Conservation (phyloP, 2,113 vertebrate species). For the Onychostoma macrolepis region DNA sequence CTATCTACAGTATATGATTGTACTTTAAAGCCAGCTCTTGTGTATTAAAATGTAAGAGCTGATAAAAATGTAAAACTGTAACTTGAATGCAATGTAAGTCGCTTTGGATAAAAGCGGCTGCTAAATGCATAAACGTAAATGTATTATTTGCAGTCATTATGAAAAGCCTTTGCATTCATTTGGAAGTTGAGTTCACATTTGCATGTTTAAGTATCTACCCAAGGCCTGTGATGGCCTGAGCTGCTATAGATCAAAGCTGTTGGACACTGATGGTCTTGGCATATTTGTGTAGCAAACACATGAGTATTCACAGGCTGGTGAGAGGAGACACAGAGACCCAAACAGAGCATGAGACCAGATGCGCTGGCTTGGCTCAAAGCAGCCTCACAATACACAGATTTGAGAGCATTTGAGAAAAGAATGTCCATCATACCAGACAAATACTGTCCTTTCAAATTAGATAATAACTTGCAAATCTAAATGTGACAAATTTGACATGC, state of each 20-base stretch:
- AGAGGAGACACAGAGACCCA: slow-evolving; percentile 51
- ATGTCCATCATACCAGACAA: not conserved
- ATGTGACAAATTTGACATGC: not conserved
- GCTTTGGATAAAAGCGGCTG: too few species aligned
- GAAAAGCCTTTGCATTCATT: not conserved
- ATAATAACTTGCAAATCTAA: not conserved
- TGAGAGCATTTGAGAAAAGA: slow-evolving; percentile 24
- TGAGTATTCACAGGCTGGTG: slow-evolving; percentile 50
- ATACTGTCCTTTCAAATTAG: not conserved
- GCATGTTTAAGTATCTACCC: slow-evolving; percentile 19
- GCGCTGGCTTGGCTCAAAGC: slow-evolving; percentile 27
- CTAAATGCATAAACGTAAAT: too few species aligned
- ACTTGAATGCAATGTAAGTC: too few species aligned
- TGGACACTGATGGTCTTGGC: slow-evolving; percentile 31
- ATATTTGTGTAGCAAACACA: slow-evolving; percentile 55
- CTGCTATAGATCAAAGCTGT: slow-evolving; percentile 49
- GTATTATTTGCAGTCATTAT: not conserved
- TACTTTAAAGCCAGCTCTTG: not conserved
- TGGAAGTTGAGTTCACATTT: slow-evolving; percentile 10
- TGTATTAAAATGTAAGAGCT: too few species aligned
- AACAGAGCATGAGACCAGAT: not conserved
- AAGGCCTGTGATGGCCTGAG: slow-evolving; percentile 17
- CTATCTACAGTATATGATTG: not conserved
- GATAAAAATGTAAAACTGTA: too few species aligned
- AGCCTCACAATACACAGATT: slow-evolving; percentile 10